Percentiles rank a stretch among this genome's conserved stretches.
These are phyloP conservation scores for Axis porcinus DNA, from an alignment of 2,113 vertebrate genomes.

Conservation along the genomic window DNA sequence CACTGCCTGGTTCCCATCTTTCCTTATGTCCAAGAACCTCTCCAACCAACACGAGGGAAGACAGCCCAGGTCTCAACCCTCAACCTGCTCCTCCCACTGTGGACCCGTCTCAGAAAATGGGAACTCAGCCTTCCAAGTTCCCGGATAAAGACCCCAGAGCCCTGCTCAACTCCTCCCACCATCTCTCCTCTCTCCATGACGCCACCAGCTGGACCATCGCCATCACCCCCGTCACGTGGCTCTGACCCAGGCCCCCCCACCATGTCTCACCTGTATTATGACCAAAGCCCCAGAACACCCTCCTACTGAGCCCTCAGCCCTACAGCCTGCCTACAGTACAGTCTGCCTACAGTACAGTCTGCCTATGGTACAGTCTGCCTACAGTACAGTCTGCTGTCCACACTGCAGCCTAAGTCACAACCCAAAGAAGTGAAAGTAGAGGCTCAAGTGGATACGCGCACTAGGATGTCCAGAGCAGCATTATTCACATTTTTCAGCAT, in stretches of 20 bases:
- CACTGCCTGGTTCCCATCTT: neutral
- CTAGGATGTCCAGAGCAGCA: neutral
- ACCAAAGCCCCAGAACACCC: accelerated
- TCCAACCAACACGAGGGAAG: neutral
- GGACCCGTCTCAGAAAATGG: neutral
- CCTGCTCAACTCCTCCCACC: neutral
- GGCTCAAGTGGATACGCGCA: accelerated
- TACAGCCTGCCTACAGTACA: too few relatives aligned
- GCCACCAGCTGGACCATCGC: neutral
- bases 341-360: neutral
- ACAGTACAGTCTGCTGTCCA: neutral
- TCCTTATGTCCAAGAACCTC: neutral
- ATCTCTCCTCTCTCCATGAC: neutral
- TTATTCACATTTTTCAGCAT: neutral
- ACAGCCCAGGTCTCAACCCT: neutral
- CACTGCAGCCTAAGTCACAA: neutral
- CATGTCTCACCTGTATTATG: accelerated
- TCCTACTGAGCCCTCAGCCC: neutral
- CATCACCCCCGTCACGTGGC: accelerated
- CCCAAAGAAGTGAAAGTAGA: neutral
- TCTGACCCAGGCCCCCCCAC: neutral
- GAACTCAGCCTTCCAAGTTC: neutral
- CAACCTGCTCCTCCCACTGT: neutral
- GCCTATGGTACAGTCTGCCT: neutral
- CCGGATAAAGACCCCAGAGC: neutral